Evolutionary conservation across 1,140 invertebrate genomes (phyloP), one percentile per base, ranked within the genome.

Genomic region (Coenobita brevimanus): DNA sequence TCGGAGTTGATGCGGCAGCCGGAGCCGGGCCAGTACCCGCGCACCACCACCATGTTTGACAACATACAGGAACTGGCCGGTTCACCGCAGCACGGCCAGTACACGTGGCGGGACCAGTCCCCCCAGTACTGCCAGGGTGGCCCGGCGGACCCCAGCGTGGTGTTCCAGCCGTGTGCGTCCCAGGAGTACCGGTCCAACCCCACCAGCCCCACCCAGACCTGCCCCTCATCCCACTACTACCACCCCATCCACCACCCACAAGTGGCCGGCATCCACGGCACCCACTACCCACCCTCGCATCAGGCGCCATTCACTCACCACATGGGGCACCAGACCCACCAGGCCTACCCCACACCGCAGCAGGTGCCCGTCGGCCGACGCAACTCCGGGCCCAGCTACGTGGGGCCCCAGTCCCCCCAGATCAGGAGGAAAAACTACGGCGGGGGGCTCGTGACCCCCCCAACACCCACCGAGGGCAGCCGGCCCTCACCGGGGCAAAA

Each of bases 31-130:
- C 57, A 79, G 24, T 80, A 81, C 54, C 82, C 80, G 33, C 78
- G 84, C 38, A 90, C 83, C 15, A 60, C 79, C 81, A 90, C 82
- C 88, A 90, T 78, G 69, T 87, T 94, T 21, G 94, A 94, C 90
- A 83, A 82, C 67, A 95, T 95, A 88, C 94, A 96, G 46, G 96
- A 97, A 91, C 93, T 97, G 83, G 96, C 96, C 0, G 96, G 96
- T 38, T 97, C 96, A 43, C 96, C 96, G 13, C 96, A 97, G 91
- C 94, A 96, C 36, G 96, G 96, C 82, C 95, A 96, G 60, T 97
- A 97, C 92, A 95, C 95, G 92, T 97, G 96, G 96, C 96, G 96
- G 91, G 96, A 97, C 41, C 83, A 86, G 92, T 95, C 95, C 30
- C 96, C 96, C 0, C 85, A 90, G 69, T 90, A 90, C 91, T 91